phyloP scores from a whole-genome alignment of 2,888 invertebrate species.

The Anthrax anthrax region DNA sequence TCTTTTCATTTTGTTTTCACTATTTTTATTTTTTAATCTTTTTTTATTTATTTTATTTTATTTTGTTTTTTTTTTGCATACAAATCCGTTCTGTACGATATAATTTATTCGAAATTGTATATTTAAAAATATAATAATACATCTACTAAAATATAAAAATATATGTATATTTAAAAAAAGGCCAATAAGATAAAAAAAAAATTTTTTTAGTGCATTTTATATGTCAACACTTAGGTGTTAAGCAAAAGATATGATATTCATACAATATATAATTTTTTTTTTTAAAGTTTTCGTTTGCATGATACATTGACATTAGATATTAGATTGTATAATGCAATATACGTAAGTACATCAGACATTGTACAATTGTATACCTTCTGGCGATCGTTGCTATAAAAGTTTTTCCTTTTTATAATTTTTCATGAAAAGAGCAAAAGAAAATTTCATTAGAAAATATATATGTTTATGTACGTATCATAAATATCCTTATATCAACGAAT shows the following conservation, averaged over 20 bases:
- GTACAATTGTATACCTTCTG: neutral
- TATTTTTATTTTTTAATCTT: no score
- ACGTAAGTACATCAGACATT: neutral
- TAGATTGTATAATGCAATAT: neutral
- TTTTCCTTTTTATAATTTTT: neutral
- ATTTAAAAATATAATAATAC: no score
- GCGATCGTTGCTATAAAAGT: neutral
- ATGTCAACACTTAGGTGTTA: neutral
- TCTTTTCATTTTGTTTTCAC: no score
- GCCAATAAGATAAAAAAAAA: neutral
- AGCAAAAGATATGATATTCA: neutral
- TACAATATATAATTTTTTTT: neutral
- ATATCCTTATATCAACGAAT: no score
- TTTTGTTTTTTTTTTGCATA: no score
- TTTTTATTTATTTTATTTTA: no score
- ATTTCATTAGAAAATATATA: slow-evolving; percentile 7
- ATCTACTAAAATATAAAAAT: no score
- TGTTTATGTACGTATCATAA: no score
- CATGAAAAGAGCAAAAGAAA: slow-evolving; percentile 13
- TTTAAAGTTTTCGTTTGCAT: no score
- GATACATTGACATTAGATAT: no score
- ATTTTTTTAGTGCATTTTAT: neutral
- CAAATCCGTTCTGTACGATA: no score
- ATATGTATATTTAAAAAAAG: neutral
- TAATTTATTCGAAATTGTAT: no score